Conservation (phyloP, 2,888 invertebrate species). For the Auanema sp. region DNA sequence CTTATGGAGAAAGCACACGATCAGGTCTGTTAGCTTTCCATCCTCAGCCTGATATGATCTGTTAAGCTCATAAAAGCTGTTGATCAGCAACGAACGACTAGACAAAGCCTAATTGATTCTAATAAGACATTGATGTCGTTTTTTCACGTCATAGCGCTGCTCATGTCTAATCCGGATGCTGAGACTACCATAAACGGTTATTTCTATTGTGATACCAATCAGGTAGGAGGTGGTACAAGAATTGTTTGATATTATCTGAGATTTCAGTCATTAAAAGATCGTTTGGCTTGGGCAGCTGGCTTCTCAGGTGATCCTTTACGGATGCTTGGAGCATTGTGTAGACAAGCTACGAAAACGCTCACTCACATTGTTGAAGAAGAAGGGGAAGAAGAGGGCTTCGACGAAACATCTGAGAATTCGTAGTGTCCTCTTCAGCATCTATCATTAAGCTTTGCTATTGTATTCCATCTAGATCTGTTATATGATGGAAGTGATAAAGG, state of each 20-base stretch:
- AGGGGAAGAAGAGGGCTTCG: constrained; percentile 8
- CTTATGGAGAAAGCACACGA: constrained; percentile 28
- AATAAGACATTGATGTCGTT: constrained; percentile 21
- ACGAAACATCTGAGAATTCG: no score
- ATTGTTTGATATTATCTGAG: background rate
- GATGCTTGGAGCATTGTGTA: constrained; percentile 32
- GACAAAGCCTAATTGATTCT: no score
- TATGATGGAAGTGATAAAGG: no score
- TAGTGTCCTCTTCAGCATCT: no score
- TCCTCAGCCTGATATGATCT: background rate
- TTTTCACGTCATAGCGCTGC: constrained; percentile 27
- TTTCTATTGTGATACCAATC: constrained; percentile 30
- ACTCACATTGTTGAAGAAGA: constrained; percentile 34
- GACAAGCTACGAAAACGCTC: constrained; percentile 26
- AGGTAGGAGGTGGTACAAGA: constrained; percentile 19
- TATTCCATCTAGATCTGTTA: no score
- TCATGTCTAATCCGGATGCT: constrained; percentile 19
- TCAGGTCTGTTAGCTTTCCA: constrained; percentile 12
- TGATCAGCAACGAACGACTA: constrained; percentile 15
- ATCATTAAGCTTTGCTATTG: no score
- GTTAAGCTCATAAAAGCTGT: constrained; percentile 24
- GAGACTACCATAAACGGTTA: constrained; percentile 24
- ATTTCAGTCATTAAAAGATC: constrained; percentile 30
- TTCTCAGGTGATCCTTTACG: constrained; percentile 19
- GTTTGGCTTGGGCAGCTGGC: constrained; percentile 31